phyloP scores from a whole-genome alignment of 1,140 invertebrate genomes.

The Colletes gigas region DNA sequence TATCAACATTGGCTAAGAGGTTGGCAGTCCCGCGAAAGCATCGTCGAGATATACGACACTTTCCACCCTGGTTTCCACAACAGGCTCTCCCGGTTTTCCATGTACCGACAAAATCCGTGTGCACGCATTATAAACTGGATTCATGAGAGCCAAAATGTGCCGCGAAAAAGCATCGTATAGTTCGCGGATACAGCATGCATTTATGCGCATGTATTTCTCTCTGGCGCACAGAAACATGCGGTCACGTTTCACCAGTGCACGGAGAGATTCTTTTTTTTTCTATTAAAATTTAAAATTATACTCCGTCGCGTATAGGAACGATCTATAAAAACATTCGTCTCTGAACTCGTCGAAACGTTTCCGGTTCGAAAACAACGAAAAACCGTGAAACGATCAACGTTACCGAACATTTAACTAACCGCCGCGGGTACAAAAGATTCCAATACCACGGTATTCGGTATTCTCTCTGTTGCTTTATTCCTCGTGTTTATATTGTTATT shows the following conservation, averaged over 20 bases:
- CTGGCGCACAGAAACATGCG: not conserved
- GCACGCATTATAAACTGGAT: not conserved
- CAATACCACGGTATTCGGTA: not conserved
- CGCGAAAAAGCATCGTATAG: slow-evolving; percentile 1
- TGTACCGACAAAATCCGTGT: not conserved
- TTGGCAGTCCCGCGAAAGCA: not conserved
- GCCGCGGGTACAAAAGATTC: not conserved
- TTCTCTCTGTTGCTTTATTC: not conserved
- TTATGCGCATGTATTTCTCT: slow-evolving; percentile 7
- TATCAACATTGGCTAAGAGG: no score
- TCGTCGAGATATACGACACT: not conserved
- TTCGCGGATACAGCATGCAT: slow-evolving; percentile 15
- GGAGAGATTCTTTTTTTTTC: not conserved
- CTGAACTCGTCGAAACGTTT: not conserved
- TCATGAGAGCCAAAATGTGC: slow-evolving; percentile 2
- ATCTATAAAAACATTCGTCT: no score
- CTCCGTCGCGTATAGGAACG: not conserved
- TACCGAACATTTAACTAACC: not conserved
- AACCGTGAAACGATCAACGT: not conserved
- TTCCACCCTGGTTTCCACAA: not conserved
- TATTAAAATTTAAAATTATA: not conserved
- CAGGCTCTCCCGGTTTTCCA: not conserved
- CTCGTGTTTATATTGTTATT: not conserved
- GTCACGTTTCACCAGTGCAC: no score
- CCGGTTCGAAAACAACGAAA: not conserved